Conservation (phyloP, 2,113 vertebrate genomes). For the Phylloscopus whistleri region DNA sequence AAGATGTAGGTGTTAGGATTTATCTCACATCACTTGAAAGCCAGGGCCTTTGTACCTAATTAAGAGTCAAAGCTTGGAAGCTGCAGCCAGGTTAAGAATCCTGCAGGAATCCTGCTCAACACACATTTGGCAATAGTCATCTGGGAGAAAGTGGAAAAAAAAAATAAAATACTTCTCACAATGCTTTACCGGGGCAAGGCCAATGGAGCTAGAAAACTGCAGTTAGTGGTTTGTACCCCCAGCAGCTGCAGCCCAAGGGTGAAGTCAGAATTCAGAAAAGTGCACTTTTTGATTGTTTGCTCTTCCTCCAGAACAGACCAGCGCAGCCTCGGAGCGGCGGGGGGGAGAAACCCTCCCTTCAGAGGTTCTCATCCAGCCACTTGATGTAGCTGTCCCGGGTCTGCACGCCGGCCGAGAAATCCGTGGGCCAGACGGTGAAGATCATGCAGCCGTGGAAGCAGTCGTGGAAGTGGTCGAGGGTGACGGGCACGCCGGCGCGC, state of each 20-base stretch:
- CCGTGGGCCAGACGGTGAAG: slow-evolving; percentile 83
- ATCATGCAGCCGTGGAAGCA: slow-evolving; percentile 95
- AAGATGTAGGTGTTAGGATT: neutral
- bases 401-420: slow-evolving; percentile 80
- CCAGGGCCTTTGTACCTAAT: neutral
- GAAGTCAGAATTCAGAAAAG: neutral
- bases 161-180: slow-evolving; percentile 14
- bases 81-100: neutral
- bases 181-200: neutral
- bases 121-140: neutral
- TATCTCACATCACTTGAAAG: neutral
- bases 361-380: slow-evolving; percentile 91
- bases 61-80: neutral
- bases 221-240: neutral
- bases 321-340: neutral
- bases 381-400: slow-evolving; percentile 84
- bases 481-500: slow-evolving; percentile 83
- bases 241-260: neutral
- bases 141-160: neutral
- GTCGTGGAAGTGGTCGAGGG: slow-evolving; percentile 87
- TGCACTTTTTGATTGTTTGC: neutral
- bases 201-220: neutral
- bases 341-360: neutral
- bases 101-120: neutral
- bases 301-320: neutral